These are phyloP conservation scores for Nymphicus hollandicus DNA, from an alignment of 2,113 vertebrate genomes.

Conservation along the genomic window DNA sequence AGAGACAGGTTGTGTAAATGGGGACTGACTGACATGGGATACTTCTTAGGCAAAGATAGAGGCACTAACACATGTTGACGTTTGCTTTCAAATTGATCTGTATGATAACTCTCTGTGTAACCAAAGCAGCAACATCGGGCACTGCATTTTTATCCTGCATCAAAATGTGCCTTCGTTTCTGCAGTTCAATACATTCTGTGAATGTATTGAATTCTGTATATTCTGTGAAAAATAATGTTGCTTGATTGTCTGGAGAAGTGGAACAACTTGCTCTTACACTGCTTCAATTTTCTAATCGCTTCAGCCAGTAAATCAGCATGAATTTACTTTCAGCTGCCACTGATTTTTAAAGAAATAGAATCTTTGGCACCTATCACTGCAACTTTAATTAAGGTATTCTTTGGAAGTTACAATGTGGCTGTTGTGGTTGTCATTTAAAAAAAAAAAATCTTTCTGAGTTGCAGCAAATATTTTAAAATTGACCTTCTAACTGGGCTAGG, in stretches of 20 bases:
- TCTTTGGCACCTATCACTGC: background rate
- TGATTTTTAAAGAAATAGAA: background rate
- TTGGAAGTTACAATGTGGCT: background rate
- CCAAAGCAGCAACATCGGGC: background rate
- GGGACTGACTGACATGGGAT: background rate
- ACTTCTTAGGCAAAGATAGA: background rate
- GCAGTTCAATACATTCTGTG: background rate
- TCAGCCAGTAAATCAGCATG: background rate
- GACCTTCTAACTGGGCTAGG: background rate
- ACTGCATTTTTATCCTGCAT: background rate
- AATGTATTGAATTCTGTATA: too few species aligned
- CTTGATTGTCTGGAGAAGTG: background rate
- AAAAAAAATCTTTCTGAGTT: background rate
- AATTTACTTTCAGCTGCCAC: background rate
- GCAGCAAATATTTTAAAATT: background rate
- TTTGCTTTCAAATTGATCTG: slow-evolving; percentile 9
- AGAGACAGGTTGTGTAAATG: background rate
- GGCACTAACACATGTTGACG: slow-evolving; percentile 12
- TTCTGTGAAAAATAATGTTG: slow-evolving; percentile 18
- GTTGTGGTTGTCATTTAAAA: background rate
- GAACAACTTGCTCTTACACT: background rate
- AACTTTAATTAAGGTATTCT: background rate
- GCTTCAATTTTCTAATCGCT: slow-evolving; percentile 7
- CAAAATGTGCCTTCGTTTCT: slow-evolving; percentile 17
- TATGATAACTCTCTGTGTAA: background rate